Percentiles rank a stretch among this genome's conserved stretches.
These are phyloP conservation scores for Psammodynastes pulverulentus DNA, from an alignment of 2,113 vertebrate species.

Conservation along the genomic window DNA sequence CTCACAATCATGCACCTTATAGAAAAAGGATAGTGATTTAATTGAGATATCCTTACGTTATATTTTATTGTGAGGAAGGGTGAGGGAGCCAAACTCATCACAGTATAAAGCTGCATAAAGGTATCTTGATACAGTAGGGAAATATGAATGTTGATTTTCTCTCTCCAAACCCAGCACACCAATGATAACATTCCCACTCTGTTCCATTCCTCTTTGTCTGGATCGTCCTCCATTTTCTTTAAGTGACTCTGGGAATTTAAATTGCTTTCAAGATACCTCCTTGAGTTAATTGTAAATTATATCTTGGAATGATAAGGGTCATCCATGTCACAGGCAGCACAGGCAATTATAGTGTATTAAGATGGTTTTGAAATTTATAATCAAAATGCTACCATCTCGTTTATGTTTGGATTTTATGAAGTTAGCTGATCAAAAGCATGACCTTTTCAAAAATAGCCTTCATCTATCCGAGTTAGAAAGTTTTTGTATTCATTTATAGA, in stretches of 20 bases:
- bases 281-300: conserved; percentile 58
- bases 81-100: background rate
- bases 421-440: conserved; percentile 29
- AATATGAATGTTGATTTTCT: conserved; percentile 1
- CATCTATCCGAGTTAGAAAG: background rate
- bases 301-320: conserved; percentile 35
- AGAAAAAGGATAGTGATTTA: background rate
- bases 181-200: background rate
- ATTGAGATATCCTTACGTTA: background rate
- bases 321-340: conserved; percentile 45
- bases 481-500: conserved; percentile 25
- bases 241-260: conserved; percentile 23
- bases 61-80: background rate
- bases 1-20: background rate
- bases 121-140: background rate
- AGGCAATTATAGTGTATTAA: conserved; percentile 48
- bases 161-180: background rate
- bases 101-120: background rate
- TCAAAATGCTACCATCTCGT: conserved; percentile 46
- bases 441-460: conserved; percentile 11
- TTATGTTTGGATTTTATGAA: conserved; percentile 1
- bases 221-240: background rate
- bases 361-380: conserved; percentile 57
- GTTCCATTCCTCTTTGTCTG: conserved; percentile 22
- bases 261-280: conserved; percentile 26